Percentiles rank a stretch among this genome's conserved stretches.
phyloP scores from a whole-genome alignment of 1,140 invertebrate genomes.

The Drosophila ohnishii region DNA sequence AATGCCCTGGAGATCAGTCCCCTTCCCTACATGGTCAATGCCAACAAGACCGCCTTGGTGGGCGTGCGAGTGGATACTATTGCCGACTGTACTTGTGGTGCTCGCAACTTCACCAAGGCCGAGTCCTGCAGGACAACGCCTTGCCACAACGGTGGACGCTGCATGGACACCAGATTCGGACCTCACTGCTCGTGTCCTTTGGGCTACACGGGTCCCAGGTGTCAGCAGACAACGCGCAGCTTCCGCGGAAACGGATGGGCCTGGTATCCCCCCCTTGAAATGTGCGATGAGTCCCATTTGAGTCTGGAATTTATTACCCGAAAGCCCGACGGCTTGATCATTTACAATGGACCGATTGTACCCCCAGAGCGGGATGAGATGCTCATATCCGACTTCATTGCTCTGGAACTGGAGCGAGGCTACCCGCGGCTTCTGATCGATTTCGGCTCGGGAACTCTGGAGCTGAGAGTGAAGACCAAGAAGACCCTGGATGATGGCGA shows the following conservation, averaged over 20 bases:
- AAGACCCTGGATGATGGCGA: slow-evolving; percentile 95
- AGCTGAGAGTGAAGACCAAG: slow-evolving; percentile 94
- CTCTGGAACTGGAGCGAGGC: slow-evolving; percentile 94
- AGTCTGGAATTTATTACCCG: slow-evolving; percentile 97
- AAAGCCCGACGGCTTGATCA: slow-evolving; percentile 94
- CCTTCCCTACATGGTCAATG: slow-evolving; percentile 97
- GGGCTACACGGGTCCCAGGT: slow-evolving; percentile 96
- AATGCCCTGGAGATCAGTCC: slow-evolving; percentile 94
- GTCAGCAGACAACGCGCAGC: slow-evolving; percentile 96
- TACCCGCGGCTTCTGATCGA: slow-evolving; percentile 95
- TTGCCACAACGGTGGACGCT: slow-evolving; percentile 97
- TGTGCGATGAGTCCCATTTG: slow-evolving; percentile 97
- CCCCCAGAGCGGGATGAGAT: slow-evolving; percentile 94
- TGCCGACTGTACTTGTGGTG: slow-evolving; percentile 95
- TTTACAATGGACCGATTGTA: slow-evolving; percentile 98
- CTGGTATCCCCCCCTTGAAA: slow-evolving; percentile 97
- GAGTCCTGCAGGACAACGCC: slow-evolving; percentile 95
- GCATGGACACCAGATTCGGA: slow-evolving; percentile 93
- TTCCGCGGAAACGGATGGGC: slow-evolving; percentile 97
- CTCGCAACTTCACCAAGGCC: slow-evolving; percentile 93
- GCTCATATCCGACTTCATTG: slow-evolving; percentile 96
- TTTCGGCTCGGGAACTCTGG: slow-evolving; percentile 96
- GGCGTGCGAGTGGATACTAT: slow-evolving; percentile 95
- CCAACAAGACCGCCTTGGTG: slow-evolving; percentile 97
- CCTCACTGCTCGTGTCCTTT: slow-evolving; percentile 94